These are phyloP conservation scores for Phrynocephalus guinanensis DNA, from an alignment of 2,797 vertebrate genomes.

Conservation along the genomic window DNA sequence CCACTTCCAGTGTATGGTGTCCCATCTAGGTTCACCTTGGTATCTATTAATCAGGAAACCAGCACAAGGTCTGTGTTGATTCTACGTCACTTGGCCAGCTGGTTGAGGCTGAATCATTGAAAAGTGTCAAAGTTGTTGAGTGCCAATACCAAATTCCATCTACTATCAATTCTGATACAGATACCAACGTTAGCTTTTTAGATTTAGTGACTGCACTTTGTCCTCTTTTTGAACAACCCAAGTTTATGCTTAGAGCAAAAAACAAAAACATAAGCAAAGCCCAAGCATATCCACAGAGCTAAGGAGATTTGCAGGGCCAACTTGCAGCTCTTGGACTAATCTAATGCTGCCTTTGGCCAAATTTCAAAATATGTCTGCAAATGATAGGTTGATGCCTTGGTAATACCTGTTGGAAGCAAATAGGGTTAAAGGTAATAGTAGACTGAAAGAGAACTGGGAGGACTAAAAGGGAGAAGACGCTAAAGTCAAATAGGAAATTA, in stretches of 20 bases:
- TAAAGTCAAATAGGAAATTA: no score
- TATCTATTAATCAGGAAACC: not conserved
- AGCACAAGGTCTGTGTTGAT: not conserved
- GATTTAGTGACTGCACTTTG: not conserved
- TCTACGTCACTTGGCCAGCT: not conserved
- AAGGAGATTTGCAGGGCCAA: not conserved
- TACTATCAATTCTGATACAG: not conserved
- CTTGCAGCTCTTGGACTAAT: not conserved
- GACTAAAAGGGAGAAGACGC: not conserved
- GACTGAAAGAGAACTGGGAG: no score
- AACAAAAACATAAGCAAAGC: not conserved
- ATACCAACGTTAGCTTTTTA: not conserved
- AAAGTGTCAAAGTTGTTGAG: not conserved
- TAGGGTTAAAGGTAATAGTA: no score
- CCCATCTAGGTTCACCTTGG: not conserved
- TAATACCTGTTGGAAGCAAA: no score
- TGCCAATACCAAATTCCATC: not conserved
- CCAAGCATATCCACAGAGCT: not conserved
- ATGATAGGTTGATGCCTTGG: no score
- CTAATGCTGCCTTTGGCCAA: not conserved
- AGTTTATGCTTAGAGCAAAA: not conserved
- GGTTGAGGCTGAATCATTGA: not conserved
- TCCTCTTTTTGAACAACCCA: not conserved
- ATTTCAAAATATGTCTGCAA: not conserved
- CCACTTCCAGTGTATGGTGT: not conserved